phyloP scores from a whole-genome alignment of 2,888 invertebrate species.

The Ormyrus rosae region DNA sequence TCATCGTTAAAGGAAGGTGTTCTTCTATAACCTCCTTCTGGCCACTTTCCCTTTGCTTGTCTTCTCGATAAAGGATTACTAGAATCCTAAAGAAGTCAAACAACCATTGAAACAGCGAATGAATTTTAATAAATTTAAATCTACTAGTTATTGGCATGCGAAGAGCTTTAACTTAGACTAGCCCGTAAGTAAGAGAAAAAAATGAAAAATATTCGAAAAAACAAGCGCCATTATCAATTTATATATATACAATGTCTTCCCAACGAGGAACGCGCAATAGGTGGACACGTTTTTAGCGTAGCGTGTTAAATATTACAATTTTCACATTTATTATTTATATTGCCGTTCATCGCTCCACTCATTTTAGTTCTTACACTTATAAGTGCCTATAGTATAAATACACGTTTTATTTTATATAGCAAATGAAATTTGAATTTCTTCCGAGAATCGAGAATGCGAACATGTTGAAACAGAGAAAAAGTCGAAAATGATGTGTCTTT shows the following conservation, averaged over 20 bases:
- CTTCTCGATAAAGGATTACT: neutral
- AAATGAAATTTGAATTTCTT: neutral
- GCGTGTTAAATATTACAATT: slow-evolving; percentile 9
- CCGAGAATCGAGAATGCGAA: slow-evolving; percentile 4
- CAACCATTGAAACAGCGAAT: neutral
- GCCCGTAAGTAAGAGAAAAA: neutral
- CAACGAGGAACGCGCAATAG: slow-evolving; percentile 22
- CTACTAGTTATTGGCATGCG: too few species aligned
- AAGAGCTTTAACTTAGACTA: neutral
- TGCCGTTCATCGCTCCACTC: slow-evolving; percentile 13
- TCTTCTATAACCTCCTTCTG: slow-evolving; percentile 6
- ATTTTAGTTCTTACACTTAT: slow-evolving; percentile 12
- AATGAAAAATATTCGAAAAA: neutral
- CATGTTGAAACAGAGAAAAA: slow-evolving; percentile 16
- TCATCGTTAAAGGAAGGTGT: slow-evolving; percentile 11
- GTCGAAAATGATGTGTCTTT: slow-evolving; percentile 17
- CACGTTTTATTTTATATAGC: too few species aligned
- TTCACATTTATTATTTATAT: slow-evolving; percentile 32
- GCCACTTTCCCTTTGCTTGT: neutral
- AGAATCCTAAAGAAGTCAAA: neutral
- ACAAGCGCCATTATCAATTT: too few species aligned
- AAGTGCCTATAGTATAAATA: slow-evolving; percentile 5
- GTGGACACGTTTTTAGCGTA: slow-evolving; percentile 48
- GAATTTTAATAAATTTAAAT: neutral
- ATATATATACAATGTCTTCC: neutral